Evolutionary conservation across 1,140 invertebrate genomes (phyloP), one percentile per base, ranked within the genome.

Genomic region (Vanessa atalanta): DNA sequence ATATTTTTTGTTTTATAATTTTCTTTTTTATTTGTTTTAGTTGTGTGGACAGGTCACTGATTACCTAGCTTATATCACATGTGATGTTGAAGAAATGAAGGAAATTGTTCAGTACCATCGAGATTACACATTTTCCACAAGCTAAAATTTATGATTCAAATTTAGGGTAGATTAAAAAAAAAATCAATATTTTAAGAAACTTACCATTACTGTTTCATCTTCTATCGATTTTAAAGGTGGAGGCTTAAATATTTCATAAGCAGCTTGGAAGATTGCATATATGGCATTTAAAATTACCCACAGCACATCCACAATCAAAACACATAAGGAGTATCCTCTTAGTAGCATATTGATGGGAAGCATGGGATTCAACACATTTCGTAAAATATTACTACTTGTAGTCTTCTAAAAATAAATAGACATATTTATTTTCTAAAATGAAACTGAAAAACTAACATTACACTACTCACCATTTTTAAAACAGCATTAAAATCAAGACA

Each of bases 201-300:
- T 93, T 93, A 96, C 95, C 93, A 96, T 87, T 64, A 94, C 94
- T 70, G 94, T 93, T 92, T 96, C 95, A 51, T 92, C 90, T 63
- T 87, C 75, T 1, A 96, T 79, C 76, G 88, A 93, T 83, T 95
- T 96, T 65, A 94, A 73, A 4, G 93, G 83, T 51, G 93, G 94
- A 70, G 95, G 95, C 77, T 79, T 92, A 64, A 95, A 88, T 26
- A 94, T 84, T 76, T 94, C 89, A 75, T 93, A 95, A 16, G 93
- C 43, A 47, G 94, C 90, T 63, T 94, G 90, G 47, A 94, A 60
- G 31, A 94, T 88, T n/a, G 94, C 89, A 85, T 88, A 93, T 67
- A 91, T 88, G 51, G 94, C 93, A 81, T 93, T 94, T 13, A 94
- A 67, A 65, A 93, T 57, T 12, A 95, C 88, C 83, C 92, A 94